A percentile compares a stretch with the other conserved stretches of the same genome.
These are phyloP conservation scores for Pristionchus maxplancki DNA, from an alignment of 2,888 invertebrate genomes.

Conservation along the genomic window DNA sequence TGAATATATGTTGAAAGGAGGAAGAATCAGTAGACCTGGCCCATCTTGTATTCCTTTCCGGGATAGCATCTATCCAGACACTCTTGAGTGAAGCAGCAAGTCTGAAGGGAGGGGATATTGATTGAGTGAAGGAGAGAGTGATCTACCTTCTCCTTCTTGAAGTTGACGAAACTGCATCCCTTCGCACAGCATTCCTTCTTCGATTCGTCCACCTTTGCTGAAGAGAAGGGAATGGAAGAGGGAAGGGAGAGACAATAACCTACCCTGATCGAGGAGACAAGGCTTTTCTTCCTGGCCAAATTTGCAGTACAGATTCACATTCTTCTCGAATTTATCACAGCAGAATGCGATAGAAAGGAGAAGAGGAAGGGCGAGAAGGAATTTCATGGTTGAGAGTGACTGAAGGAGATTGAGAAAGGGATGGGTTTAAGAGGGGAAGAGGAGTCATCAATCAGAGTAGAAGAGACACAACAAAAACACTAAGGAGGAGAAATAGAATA, in stretches of 20 bases:
- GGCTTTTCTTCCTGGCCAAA: slow-evolving; percentile 59
- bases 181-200: slow-evolving; percentile 51
- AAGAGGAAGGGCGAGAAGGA: slow-evolving; percentile 39
- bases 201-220: slow-evolving; percentile 29
- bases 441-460: slow-evolving; percentile 26
- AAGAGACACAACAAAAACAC: slow-evolving; percentile 35
- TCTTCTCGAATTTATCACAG: slow-evolving; percentile 61
- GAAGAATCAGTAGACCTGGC: slow-evolving; percentile 66
- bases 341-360: slow-evolving; percentile 33
- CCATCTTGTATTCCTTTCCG: slow-evolving; percentile 68
- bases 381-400: slow-evolving; percentile 44
- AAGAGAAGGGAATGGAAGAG: background rate
- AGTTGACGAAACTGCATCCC: slow-evolving; percentile 53
- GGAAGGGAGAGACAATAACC: background rate
- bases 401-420: background rate
- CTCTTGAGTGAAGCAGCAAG: slow-evolving; percentile 71
- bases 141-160: slow-evolving; percentile 53
- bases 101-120: slow-evolving; percentile 47
- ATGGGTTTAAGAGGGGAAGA: background rate
- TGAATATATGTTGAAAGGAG: background rate
- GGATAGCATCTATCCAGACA: slow-evolving; percentile 74
- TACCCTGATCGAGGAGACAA: slow-evolving; percentile 57
- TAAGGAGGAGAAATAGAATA: background rate
- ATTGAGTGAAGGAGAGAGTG: background rate
- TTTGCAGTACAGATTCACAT: slow-evolving; percentile 63